Conservation (phyloP, 1,140 invertebrate genomes). For the Leptonema lineaticorne region DNA sequence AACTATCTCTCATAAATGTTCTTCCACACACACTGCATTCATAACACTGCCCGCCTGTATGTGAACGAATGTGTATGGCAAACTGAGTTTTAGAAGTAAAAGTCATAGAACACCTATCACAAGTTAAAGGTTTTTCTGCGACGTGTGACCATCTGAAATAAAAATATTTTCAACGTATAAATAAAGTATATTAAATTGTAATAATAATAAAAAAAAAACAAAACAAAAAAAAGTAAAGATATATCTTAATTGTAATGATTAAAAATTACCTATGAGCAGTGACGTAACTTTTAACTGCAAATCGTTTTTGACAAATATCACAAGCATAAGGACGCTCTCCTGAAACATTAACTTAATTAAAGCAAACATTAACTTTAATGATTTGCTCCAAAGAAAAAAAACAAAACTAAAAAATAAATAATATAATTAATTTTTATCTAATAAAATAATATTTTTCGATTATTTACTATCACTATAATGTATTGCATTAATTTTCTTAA, state of each 20-base stretch:
- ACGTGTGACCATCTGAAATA: constrained; percentile 68
- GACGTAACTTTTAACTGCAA: constrained; percentile 76
- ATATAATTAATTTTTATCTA: no score
- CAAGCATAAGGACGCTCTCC: constrained; percentile 70
- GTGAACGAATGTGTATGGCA: constrained; percentile 71
- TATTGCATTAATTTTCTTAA: no score
- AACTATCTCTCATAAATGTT: constrained; percentile 72
- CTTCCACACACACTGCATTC: constrained; percentile 72
- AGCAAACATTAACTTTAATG: no score
- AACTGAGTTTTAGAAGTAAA: constrained; percentile 73
- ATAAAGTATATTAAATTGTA: no score
- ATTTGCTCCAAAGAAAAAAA: no score
- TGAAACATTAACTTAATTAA: no score
- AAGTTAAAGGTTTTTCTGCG: constrained; percentile 69
- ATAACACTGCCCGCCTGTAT: constrained; percentile 67
- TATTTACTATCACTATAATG: no score
- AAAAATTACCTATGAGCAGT: constrained; percentile 62
- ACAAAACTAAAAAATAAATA: no score
- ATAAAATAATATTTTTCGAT: no score
- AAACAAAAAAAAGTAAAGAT: constrained; percentile 17
- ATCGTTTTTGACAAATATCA: constrained; percentile 74
- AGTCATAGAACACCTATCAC: constrained; percentile 69
- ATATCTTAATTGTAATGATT: constrained; percentile 4
- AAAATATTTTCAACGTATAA: no score
- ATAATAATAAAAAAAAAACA: constrained; percentile 11